Evolutionary conservation across 2,888 invertebrate species (phyloP).

Genomic region (Drosophila helvetica): DNA sequence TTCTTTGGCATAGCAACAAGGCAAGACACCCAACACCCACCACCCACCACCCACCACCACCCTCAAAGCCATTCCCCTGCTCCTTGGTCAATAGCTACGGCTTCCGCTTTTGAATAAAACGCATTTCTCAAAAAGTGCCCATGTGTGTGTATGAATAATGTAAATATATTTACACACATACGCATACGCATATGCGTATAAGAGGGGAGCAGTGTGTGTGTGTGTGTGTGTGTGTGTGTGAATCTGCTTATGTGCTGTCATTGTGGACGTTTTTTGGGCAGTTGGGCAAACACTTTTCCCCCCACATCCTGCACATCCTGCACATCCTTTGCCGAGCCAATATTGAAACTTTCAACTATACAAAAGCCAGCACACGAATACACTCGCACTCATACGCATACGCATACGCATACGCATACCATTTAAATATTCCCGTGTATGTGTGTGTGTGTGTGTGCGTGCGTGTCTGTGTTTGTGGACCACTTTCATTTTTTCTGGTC

Average conservation of each 20-base stretch:
- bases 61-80: neutral
- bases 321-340: slow-evolving; percentile 52
- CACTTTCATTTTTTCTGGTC: slow-evolving; percentile 61
- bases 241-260: slow-evolving; percentile 55
- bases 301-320: slow-evolving; percentile 1
- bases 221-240: slow-evolving; percentile 18
- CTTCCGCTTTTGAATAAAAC: slow-evolving; percentile 68
- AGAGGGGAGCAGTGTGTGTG: neutral
- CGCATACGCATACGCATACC: slow-evolving; percentile 4
- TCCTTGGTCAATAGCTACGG: slow-evolving; percentile 56
- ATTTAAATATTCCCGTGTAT: slow-evolving; percentile 27
- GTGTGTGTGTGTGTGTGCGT: slow-evolving; percentile 7
- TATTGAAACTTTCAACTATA: slow-evolving; percentile 77
- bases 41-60: slow-evolving; percentile 1
- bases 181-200: slow-evolving; percentile 25
- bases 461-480: slow-evolving; percentile 43
- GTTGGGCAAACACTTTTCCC: slow-evolving; percentile 57
- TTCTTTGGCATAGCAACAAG: neutral
- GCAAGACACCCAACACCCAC: slow-evolving; percentile 14
- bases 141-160: slow-evolving; percentile 64
- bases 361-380: slow-evolving; percentile 28
- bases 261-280: slow-evolving; percentile 65
- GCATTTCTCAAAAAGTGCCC: slow-evolving; percentile 71
- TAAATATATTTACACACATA: slow-evolving; percentile 47
- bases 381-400: no score